Conservation (phyloP, 2,797 vertebrate species). For the Austrolebias charrua region DNA sequence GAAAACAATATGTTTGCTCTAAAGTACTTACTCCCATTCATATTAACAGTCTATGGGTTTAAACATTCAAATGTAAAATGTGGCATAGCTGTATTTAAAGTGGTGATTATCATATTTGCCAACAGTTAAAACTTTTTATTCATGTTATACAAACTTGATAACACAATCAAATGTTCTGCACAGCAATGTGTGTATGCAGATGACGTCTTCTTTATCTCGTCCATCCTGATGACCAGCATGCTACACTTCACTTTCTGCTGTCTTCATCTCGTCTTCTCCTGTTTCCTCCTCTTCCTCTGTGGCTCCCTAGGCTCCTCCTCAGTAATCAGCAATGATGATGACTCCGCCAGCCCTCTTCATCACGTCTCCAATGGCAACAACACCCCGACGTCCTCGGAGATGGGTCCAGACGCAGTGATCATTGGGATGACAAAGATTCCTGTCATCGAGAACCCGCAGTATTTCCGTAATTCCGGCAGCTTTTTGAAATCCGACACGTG, state of each 20-base stretch:
- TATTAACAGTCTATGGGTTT: too few species aligned
- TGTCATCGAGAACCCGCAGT: constrained; percentile 98
- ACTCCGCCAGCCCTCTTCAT: constrained; percentile 98
- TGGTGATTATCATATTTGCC: too few species aligned
- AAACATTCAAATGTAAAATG: too few species aligned
- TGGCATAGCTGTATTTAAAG: too few species aligned
- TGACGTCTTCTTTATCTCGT: constrained; percentile 3
- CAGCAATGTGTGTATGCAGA: too few species aligned
- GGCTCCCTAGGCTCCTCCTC: constrained; percentile 90
- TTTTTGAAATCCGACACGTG: constrained; percentile 96
- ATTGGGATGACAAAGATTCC: constrained; percentile 99
- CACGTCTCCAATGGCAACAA: constrained; percentile 99
- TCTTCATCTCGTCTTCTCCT: constrained; percentile 10
- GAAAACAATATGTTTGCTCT: too few species aligned
- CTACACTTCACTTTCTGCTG: constrained; percentile 10
- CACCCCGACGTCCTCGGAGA: constrained; percentile 96
- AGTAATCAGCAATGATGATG: constrained; percentile 98
- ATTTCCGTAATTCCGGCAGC: constrained; percentile 95
- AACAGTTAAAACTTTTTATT: too few species aligned
- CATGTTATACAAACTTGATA: too few species aligned
- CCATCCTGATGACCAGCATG: constrained; percentile 11
- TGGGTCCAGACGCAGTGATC: constrained; percentile 96
- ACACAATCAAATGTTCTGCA: too few species aligned
- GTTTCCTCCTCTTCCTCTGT: constrained; percentile 25
- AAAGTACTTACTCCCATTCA: too few species aligned